These are phyloP conservation scores for Pedicia rivosa DNA, from an alignment of 2,888 invertebrate species.

Conservation along the genomic window DNA sequence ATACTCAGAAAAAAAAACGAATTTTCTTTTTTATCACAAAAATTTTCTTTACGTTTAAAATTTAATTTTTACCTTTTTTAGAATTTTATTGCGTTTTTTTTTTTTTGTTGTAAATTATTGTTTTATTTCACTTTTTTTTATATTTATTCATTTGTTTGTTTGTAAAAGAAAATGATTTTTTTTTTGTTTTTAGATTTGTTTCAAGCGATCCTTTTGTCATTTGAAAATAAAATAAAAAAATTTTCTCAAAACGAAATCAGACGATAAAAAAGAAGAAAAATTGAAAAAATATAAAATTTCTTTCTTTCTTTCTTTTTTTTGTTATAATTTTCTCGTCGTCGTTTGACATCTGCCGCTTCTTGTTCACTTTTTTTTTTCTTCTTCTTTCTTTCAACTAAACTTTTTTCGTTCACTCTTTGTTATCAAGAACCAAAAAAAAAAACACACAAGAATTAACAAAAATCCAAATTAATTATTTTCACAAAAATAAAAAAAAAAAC, in stretches of 20 bases:
- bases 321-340: too few species aligned
- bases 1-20: too few species aligned
- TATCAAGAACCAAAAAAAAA: conserved; percentile 4
- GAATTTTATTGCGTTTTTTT: too few species aligned
- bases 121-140: not conserved
- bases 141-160: not conserved
- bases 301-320: not conserved
- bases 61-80: too few species aligned
- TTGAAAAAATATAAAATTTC: not conserved
- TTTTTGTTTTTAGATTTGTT: not conserved
- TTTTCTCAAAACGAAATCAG: not conserved
- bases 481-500: conserved; percentile 1
- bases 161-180: not conserved
- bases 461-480: not conserved
- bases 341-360: conserved; percentile 7
- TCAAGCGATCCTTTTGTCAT: not conserved
- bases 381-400: not conserved
- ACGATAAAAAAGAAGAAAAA: not conserved
- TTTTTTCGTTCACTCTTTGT: conserved; percentile 1
- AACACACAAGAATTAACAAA: conserved; percentile 1
- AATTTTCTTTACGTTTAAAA: too few species aligned
- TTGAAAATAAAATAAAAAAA: not conserved
- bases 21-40: too few species aligned
- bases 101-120: too few species aligned
- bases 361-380: not conserved